Base-by-base conservation (phyloP, 2,113 vertebrate species). In the Aldabrachelys gigantea region DNA sequence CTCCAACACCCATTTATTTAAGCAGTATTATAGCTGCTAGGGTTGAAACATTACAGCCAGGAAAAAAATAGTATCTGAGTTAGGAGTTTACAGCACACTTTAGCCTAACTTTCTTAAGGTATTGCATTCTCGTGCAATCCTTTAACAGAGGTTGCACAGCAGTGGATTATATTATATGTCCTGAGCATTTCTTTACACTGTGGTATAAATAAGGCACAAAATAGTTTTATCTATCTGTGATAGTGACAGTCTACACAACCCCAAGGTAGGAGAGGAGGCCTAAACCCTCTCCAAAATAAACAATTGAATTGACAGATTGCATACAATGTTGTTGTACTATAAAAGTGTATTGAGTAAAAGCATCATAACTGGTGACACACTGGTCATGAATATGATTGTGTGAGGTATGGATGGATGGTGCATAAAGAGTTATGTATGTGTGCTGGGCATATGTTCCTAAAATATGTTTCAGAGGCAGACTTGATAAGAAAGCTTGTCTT, bases 1-100 rank as follows among this genome's bases (percentile, higher is more conserved):
- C 22, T 93, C 13, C 57, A 24, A 41, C 92, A 79, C 19, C 2
- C 27, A 56, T 92, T 93, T 35, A 35, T 93, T 80, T 50, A 92
- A 57, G 9, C 2, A 19, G 2, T 52, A 22, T 19, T 44, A 5
- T 31, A 69, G 21, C 79, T 81, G 27, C 10, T 25, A 84, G 0
- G 80, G 35, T 69, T 69, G 65, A 69, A 17, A 54, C 81, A 92
- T 90, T 92, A 75, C n/a, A 80, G 2, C 0, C 93, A 6, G 35
- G 85, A 76, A 44, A 75, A 44, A 82, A 83, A 85, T 89, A 69
- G 27, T 22, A 29, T 27, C 17, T 8, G 31, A 80, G 31, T 84
- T 92, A 91, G 84, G 88, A 83, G 13, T 87, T 90, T 27, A 50
- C 31, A 47, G 24, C 8, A 79, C 31, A 11, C 50, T 8, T 54